Percentiles rank a stretch among this genome's conserved stretches.
Conservation (phyloP, 2,888 invertebrate genomes). For the Metopia argyrocephala region DNA sequence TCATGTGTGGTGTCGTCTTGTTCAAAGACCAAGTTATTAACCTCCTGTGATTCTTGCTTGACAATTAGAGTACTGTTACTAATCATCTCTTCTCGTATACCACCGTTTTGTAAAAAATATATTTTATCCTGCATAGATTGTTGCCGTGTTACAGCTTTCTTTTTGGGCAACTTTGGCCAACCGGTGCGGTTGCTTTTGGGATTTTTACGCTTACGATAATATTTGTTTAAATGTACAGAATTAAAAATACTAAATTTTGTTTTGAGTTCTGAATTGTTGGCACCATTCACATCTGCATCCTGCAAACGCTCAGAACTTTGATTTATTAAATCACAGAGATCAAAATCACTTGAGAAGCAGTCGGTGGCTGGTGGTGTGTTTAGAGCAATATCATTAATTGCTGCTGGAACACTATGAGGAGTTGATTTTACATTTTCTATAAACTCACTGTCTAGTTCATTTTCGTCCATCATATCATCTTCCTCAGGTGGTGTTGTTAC, state of each 20-base stretch:
- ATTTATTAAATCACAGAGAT: slow-evolving; percentile 73
- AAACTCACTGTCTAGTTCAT: background rate
- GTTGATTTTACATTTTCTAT: background rate
- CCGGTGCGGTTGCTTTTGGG: slow-evolving; percentile 87
- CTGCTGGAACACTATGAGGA: background rate
- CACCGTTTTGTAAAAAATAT: slow-evolving; percentile 67
- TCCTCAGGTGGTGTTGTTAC: slow-evolving; percentile 32
- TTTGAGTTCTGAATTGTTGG: slow-evolving; percentile 48
- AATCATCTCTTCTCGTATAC: slow-evolving; percentile 40
- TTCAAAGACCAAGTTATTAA: slow-evolving; percentile 62
- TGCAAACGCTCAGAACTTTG: slow-evolving; percentile 61
- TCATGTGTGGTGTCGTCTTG: slow-evolving; percentile 50
- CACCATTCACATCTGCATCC: slow-evolving; percentile 63
- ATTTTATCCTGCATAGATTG: slow-evolving; percentile 69
- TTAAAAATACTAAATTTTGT: slow-evolving; percentile 69
- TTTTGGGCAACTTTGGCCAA: slow-evolving; percentile 83
- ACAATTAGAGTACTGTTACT: slow-evolving; percentile 30
- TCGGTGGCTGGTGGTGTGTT: slow-evolving; percentile 74
- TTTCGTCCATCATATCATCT: background rate
- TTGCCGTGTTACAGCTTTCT: slow-evolving; percentile 67
- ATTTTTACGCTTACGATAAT: slow-evolving; percentile 75
- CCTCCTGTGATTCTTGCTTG: slow-evolving; percentile 65
- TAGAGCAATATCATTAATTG: slow-evolving; percentile 6
- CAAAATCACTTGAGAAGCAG: slow-evolving; percentile 75
- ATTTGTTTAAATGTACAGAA: slow-evolving; percentile 69